Conservation (phyloP, 2,113 vertebrate genomes). For the Arizona elegans region DNA sequence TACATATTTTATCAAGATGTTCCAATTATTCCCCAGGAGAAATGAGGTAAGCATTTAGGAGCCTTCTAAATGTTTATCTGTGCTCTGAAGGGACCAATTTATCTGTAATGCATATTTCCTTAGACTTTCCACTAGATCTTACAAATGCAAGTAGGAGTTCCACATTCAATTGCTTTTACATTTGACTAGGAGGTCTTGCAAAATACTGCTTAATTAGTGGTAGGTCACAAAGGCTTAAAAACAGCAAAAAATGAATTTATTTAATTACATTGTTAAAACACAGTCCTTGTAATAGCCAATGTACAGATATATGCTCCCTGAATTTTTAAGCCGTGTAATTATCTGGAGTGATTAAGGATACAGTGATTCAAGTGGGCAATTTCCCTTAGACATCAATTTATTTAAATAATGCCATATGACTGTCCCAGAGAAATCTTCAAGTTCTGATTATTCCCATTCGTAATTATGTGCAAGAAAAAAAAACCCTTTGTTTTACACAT, state of each 20-base stretch:
- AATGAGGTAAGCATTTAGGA: slow-evolving; percentile 41
- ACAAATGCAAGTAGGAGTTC: slow-evolving; percentile 54
- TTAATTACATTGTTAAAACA: slow-evolving; percentile 42
- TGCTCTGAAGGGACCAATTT: slow-evolving; percentile 48
- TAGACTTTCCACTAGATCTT: slow-evolving; percentile 53
- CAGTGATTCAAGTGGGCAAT: slow-evolving; percentile 3
- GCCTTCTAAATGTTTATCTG: slow-evolving; percentile 48
- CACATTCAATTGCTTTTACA: slow-evolving; percentile 27
- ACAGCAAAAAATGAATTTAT: slow-evolving; percentile 25
- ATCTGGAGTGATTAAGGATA: slow-evolving; percentile 32
- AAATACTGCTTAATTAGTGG: slow-evolving; percentile 30
- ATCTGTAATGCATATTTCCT: slow-evolving; percentile 54
- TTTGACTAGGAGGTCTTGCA: slow-evolving; percentile 8
- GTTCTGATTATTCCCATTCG: background rate
- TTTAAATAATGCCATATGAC: background rate
- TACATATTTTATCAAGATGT: slow-evolving; percentile 46
- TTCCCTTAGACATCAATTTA: background rate
- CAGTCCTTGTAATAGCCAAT: slow-evolving; percentile 41
- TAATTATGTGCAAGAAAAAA: background rate
- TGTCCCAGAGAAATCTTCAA: background rate
- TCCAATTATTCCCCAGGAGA: slow-evolving; percentile 45
- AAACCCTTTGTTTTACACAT: background rate
- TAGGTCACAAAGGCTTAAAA: slow-evolving; percentile 44
- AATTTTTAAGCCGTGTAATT: slow-evolving; percentile 50
- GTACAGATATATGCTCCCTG: background rate